Conservation (phyloP, 2,113 vertebrate species). For the Toxostoma redivivum region DNA sequence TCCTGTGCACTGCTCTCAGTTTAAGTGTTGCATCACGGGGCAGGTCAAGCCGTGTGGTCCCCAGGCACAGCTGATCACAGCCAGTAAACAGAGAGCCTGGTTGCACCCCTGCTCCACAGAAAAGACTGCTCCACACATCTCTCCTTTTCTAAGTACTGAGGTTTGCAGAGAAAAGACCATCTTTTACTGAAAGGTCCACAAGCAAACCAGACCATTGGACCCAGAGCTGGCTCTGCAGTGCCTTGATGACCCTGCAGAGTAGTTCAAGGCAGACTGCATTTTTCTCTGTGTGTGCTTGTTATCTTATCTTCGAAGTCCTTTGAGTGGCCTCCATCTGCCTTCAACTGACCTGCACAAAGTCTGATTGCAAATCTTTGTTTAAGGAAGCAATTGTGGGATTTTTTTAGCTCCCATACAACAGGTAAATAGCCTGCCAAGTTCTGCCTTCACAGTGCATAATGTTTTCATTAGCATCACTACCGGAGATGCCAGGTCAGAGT, state of each 20-base stretch:
- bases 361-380: not conserved
- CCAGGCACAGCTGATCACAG: not conserved
- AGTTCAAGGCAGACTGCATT: not conserved
- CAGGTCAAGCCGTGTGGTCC: rapidly evolving
- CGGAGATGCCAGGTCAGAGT: not conserved
- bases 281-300: not conserved
- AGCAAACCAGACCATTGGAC: not conserved
- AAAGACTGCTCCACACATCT: not conserved
- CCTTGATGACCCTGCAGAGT: conserved; percentile 19
- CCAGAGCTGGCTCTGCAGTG: not conserved
- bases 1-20: rapidly evolving
- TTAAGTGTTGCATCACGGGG: rapidly evolving
- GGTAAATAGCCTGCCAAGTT: not conserved
- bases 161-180: not conserved
- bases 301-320: conserved; percentile 31
- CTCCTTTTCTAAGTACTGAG: not conserved
- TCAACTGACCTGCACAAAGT: not conserved
- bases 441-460: not conserved
- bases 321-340: not conserved
- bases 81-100: not conserved
- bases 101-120: not conserved
- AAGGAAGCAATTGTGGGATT: not conserved
- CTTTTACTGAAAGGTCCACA: not conserved
- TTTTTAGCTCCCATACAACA: not conserved
- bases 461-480: not conserved